These are phyloP conservation scores for Benthochromis sp. DNA, from an alignment of 2,113 vertebrate genomes.

Conservation along the genomic window DNA sequence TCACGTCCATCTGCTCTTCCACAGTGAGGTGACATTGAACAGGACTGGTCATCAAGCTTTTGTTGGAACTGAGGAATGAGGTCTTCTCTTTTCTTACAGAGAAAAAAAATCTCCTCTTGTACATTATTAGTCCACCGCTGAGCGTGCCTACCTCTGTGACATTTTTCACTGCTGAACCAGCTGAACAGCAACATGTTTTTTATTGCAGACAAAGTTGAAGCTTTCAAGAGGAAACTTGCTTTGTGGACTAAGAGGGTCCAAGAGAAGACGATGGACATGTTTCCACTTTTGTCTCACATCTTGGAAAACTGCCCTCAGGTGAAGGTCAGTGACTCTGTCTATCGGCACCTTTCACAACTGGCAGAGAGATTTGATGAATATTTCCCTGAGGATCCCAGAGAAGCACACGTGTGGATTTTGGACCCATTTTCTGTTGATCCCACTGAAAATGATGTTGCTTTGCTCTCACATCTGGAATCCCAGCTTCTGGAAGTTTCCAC, in stretches of 20 bases:
- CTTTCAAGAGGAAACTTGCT: not conserved
- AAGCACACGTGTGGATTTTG: not conserved
- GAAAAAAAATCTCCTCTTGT: not conserved
- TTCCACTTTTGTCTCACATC: not conserved
- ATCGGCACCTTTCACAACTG: not conserved
- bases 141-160: not conserved
- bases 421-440: not conserved
- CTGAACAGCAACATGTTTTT: not conserved
- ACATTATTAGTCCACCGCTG: not conserved
- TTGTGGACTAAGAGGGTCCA: not conserved
- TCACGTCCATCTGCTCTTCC: not conserved
- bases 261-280: not conserved
- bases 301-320: not conserved
- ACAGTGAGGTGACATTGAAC: not conserved
- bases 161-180: not conserved
- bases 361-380: not conserved
- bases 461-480: not conserved
- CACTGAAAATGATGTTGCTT: not conserved
- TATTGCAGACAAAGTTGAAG: not conserved
- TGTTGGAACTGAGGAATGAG: not conserved
- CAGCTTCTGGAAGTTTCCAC: not conserved
- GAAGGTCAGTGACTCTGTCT: not conserved
- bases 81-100: not conserved
- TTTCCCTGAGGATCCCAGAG: not conserved
- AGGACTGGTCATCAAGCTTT: not conserved